Percentiles rank a stretch among this genome's conserved stretches.
phyloP scores from a whole-genome alignment of 2,113 vertebrate genomes.

The Anseranas semipalmata region DNA sequence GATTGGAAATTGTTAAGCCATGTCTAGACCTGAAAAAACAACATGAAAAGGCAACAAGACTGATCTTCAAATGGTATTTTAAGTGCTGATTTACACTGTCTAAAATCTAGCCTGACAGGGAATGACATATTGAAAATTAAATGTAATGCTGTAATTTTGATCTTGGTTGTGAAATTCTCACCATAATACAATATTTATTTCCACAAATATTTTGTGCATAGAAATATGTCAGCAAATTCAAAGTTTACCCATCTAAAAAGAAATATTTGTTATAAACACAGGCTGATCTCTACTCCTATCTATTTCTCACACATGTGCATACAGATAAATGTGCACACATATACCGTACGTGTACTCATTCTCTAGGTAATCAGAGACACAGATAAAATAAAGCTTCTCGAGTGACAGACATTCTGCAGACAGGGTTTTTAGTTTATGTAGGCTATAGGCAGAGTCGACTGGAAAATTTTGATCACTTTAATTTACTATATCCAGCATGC shows the following conservation, averaged over 20 bases:
- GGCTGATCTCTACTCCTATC: neutral
- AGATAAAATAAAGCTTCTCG: slow-evolving; percentile 78
- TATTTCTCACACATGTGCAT: neutral
- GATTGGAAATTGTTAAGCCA: slow-evolving; percentile 49
- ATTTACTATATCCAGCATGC: slow-evolving; percentile 95
- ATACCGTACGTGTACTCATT: slow-evolving; percentile 65
- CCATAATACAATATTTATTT: neutral
- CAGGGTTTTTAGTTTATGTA: slow-evolving; percentile 95
- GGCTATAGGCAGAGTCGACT: slow-evolving; percentile 90
- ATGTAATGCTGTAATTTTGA: neutral
- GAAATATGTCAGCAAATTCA: neutral
- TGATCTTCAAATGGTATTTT: slow-evolving; percentile 28
- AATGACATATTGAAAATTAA: neutral
- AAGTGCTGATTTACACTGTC: slow-evolving; percentile 38
- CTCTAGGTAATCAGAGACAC: slow-evolving; percentile 79
- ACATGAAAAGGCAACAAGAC: slow-evolving; percentile 40
- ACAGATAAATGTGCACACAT: neutral
- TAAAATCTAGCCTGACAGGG: slow-evolving; percentile 22
- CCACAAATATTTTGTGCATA: neutral
- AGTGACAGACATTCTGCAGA: slow-evolving; percentile 88
- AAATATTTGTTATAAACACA: neutral
- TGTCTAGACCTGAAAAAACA: slow-evolving; percentile 27
- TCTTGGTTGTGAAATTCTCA: neutral
- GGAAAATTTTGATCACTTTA: slow-evolving; percentile 99
- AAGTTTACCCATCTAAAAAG: neutral